Evolutionary conservation across 2,888 invertebrate genomes (phyloP), one percentile per base, ranked within the genome.

Genomic region (Hipparchia semele): DNA sequence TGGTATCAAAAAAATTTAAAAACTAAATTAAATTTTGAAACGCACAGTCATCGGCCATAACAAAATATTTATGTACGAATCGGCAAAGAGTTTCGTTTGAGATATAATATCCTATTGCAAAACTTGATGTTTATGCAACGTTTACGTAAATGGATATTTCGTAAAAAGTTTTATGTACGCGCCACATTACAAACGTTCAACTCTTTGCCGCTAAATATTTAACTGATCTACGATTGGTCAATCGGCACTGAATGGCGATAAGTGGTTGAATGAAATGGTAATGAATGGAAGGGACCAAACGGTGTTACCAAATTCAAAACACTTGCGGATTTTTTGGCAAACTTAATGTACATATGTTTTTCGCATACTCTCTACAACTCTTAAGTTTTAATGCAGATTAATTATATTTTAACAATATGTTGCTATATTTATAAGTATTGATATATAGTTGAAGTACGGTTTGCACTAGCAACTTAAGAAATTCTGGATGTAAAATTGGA

Each of bases 191-290:
- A 71, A 76, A 84, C 87, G 85, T 83, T 85, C 81, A 75, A 76
- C 79, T 80, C 83, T 84, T 86, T 86, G 87, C 85, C 88, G 87
- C 84, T 84, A 81, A 86, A 87, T 84, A 78, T 82, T 81, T 79
- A 82, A 90, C 89, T 90, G 86, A 70, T 59, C 67, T 51, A 53
- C 61, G 68, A 75, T 73, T 72, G 72, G 75, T 67, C 68, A 68
- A 74, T 73, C 64, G 61, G 8, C 46, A 51, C 8, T 33, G 68
- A 73, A 59, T 76, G 61, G 70, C 62, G 74, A 76, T 68, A 66
- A 59, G 33, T 23, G 39, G 62, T 39, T 71, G 74, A 76, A 72
- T 67, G 67, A 70, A 67, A 69, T 13, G 9, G 65, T 46, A 46
- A 33, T 72, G 75, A 74, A 72, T 70, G 62, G 58, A 69, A 68